Evolutionary conservation across 2,797 vertebrate species (phyloP), one percentile per base, ranked within the genome.

Genomic region (Pangasius larnaudii): DNA sequence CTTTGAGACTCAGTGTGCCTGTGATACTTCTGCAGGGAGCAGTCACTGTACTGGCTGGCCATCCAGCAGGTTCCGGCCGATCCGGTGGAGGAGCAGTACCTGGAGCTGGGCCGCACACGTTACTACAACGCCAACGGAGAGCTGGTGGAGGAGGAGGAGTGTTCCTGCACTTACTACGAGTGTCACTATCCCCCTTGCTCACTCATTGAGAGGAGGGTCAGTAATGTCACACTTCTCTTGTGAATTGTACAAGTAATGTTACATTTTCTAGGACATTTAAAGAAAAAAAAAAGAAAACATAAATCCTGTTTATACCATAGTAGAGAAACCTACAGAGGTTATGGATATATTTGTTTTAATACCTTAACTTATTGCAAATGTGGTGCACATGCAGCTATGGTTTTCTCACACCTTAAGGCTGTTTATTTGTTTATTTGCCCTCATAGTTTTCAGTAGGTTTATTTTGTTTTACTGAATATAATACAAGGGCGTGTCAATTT

Each of bases 101-200:
- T 99, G 39, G 98, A 99, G 82, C 94, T 99, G 93, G 99, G 97
- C 77, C 97, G 98, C 92, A 99, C 98, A 0, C 98, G 98, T 87
- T 99, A 98, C 91, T 99, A 99, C 92, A 99, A 99, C 0, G 98
- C 99, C 91, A 99, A 99, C 0, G 99, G 99, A 88, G 99, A 99
- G 33, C 97, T 99, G 85, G 98, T 99, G 89, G 98, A 98, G 93
- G 98, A 99, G 91, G 98, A 99, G 58, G 99, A 99, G 93, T 99
- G 97, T 91, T 98, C 98, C 5, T 99, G 98, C 93, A 98, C 98
- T 24, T 99, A 99, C 69, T 99, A 99, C 0, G 99, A 99, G 97
- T 99, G 99, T 96, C 98, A 98, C 92, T 99, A 99, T 93, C 98
- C 99, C 0, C 99, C 99, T 0, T 99, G 99, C 94, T 99, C 98